Percentiles rank a stretch among this genome's conserved stretches.
Evolutionary conservation across 2,113 vertebrate genomes (phyloP).

Genomic region (Camelus dromedarius): DNA sequence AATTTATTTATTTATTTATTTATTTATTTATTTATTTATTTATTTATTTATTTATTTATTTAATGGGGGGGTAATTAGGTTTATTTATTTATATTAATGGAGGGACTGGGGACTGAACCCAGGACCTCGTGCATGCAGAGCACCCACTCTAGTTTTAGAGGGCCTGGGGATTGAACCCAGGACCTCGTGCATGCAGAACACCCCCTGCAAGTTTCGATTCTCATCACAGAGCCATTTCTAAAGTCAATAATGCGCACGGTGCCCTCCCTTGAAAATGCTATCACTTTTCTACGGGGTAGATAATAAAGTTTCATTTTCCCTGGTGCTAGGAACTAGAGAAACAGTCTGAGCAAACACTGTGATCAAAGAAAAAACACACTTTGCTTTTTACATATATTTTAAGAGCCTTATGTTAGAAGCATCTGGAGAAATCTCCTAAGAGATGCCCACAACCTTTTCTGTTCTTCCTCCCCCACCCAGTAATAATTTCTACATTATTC

Average conservation of each 20-base stretch:
- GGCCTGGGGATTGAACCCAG: too few relatives aligned
- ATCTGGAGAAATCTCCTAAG: not conserved
- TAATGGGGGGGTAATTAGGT: too few relatives aligned
- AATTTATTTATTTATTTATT: too few relatives aligned
- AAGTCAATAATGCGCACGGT: fast-evolving
- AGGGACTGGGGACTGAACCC: too few relatives aligned
- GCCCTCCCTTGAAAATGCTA: not conserved
- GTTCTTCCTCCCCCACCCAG: fast-evolving
- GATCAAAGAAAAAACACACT: not conserved
- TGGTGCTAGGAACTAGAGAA: not conserved
- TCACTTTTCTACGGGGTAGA: not conserved
- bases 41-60: too few relatives aligned
- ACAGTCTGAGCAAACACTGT: not conserved
- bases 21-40: too few relatives aligned
- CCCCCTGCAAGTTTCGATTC: not conserved
- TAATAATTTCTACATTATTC: not conserved
- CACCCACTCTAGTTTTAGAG: too few relatives aligned
- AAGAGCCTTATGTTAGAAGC: not conserved
- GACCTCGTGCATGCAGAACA: too few relatives aligned
- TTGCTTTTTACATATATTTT: not conserved
- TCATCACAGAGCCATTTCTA: not conserved
- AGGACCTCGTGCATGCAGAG: too few relatives aligned
- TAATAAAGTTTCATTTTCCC: not conserved
- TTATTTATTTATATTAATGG: too few relatives aligned
- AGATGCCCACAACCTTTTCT: not conserved